phyloP scores from a whole-genome alignment of 2,113 vertebrate genomes.

The Labrus mixtus region DNA sequence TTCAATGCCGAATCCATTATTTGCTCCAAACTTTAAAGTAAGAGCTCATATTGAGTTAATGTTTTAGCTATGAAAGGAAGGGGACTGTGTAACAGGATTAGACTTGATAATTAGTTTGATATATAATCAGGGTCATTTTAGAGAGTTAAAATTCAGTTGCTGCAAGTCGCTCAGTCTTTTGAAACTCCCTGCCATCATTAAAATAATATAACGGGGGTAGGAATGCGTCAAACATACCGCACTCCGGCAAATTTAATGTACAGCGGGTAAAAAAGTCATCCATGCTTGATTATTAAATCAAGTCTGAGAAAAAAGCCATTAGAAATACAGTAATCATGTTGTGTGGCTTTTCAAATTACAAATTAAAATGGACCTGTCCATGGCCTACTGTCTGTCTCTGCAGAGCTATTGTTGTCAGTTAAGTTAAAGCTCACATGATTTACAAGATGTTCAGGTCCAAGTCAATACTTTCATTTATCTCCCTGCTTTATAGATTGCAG shows the following conservation, averaged over 20 bases:
- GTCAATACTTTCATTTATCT: too few relatives aligned
- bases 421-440: not conserved
- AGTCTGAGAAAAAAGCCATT: not conserved
- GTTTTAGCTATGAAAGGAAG: constrained; percentile 58
- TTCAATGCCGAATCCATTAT: constrained; percentile 59
- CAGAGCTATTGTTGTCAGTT: not conserved
- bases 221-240: constrained; percentile 24
- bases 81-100: constrained; percentile 46
- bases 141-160: constrained; percentile 42
- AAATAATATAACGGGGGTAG: constrained; percentile 39
- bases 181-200: constrained; percentile 47
- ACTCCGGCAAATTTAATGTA: constrained; percentile 31
- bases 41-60: constrained; percentile 52
- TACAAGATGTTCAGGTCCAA: not conserved
- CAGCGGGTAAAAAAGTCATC: not conserved
- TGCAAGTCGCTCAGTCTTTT: constrained; percentile 51
- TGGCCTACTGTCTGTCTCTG: not conserved
- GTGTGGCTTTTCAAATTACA: constrained; percentile 1
- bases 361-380: not conserved
- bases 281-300: constrained; percentile 3
- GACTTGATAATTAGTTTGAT: constrained; percentile 66
- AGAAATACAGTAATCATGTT: constrained; percentile 13
- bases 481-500: too few relatives aligned
- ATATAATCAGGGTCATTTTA: constrained; percentile 63
- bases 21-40: constrained; percentile 67